Base-by-base conservation (phyloP, 2,888 invertebrate species). In the Meandrusa payeni region DNA sequence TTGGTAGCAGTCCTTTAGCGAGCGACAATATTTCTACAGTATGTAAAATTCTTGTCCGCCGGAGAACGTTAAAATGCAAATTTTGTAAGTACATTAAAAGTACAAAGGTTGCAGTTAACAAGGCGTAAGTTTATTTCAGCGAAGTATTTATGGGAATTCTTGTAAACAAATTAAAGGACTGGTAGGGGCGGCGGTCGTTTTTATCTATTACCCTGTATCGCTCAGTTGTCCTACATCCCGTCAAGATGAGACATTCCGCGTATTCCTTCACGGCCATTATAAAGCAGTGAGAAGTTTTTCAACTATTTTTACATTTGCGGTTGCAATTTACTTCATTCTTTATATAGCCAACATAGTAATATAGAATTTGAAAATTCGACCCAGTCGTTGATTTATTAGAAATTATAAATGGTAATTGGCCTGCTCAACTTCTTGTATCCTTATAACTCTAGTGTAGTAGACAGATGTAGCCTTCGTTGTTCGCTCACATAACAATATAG, bases 61-160 rank as follows among this genome's bases (percentile, higher is more conserved):
- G 19, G 26, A 24, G 42, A 43, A 37, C 42, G 31, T 43, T 43
- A 43, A 43, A 43, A 43, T 43, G 42, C 31, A 43, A 37, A 43
- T 43, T 37, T 13, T 24, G 42, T 43, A 43, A 43, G 31, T 12
- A 32, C 37, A 37, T 43, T 43, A 34, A 43, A 31, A 31, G 26
- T 32, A 43, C 42, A 43, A 43, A 43, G 42, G 42, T 43, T 31
- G 42, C 13, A 36, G 23, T 42, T 42, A 43, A 43, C 37, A 26
- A 37, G 31, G 42, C 37, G 37, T 43, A 20, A 31, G 37, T 43
- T 37, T 43, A 43, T 43, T 37, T 31, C 19, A 26, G 37, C 19
- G 31, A 24, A 31, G 31, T 43, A 43, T 29, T 34, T 42, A 37
- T 19, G 31, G 11, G 19, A 13, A 43, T 37, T 43, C 36, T 24